These are phyloP conservation scores for Heliangelus exortis DNA, from an alignment of 2,797 vertebrate genomes.

Conservation along the genomic window DNA sequence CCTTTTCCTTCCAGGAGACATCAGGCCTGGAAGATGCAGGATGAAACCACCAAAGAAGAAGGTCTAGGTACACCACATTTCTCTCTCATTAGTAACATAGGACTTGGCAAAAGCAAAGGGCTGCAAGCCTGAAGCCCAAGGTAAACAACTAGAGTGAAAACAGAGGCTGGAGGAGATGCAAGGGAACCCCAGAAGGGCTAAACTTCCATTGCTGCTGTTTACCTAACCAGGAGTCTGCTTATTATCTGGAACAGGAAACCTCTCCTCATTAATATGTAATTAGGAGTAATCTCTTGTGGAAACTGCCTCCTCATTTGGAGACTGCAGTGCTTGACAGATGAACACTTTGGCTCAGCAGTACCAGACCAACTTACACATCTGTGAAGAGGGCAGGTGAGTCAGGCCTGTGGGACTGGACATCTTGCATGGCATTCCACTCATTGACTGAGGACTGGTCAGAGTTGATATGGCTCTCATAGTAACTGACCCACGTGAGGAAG, in stretches of 20 bases:
- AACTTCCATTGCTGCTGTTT: background rate
- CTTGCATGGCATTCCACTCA: slow-evolving; percentile 98
- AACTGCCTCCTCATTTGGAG: background rate
- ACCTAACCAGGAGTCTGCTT: background rate
- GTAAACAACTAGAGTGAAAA: background rate
- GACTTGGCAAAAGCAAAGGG: background rate
- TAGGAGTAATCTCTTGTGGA: background rate
- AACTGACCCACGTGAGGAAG: slow-evolving; percentile 98
- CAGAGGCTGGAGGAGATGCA: background rate
- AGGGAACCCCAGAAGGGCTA: background rate
- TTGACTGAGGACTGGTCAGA: slow-evolving; percentile 95
- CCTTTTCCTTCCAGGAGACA: background rate
- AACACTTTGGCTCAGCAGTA: background rate
- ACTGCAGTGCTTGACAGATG: background rate
- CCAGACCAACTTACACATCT: slow-evolving; percentile 87
- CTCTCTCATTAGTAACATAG: background rate
- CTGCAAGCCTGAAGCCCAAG: background rate
- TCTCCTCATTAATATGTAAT: background rate
- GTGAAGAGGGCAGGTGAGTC: slow-evolving; percentile 95
- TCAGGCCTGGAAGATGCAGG: background rate
- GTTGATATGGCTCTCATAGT: slow-evolving; percentile 95
- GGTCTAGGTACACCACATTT: background rate
- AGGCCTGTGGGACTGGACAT: slow-evolving; percentile 94
- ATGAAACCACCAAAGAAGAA: background rate
- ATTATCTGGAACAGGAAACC: background rate